A percentile compares a stretch with the other conserved stretches of the same genome.
Conservation (phyloP, 2,113 vertebrate species). For the Deroptyus accipitrinus region DNA sequence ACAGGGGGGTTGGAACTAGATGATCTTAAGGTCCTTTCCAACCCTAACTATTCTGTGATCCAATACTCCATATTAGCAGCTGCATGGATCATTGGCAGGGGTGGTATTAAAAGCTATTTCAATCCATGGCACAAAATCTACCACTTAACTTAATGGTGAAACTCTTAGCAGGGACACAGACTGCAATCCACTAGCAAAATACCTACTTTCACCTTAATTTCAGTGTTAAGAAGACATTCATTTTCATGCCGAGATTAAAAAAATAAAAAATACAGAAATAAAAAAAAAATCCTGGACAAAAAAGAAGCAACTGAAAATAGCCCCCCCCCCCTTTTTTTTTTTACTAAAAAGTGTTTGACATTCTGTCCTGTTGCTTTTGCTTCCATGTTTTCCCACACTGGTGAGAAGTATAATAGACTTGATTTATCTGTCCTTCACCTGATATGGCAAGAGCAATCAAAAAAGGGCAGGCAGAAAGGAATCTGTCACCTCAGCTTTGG, state of each 20-base stretch:
- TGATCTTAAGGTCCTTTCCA: no score
- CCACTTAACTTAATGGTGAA: not conserved
- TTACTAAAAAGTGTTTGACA: not conserved
- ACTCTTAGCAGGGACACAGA: not conserved
- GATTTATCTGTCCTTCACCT: not conserved
- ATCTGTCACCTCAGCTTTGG: not conserved
- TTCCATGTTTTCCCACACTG: not conserved
- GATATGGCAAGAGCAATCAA: not conserved
- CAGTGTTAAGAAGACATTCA: not conserved
- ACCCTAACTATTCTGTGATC: no score
- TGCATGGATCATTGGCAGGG: not conserved
- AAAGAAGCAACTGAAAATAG: not conserved
- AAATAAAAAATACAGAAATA: not conserved
- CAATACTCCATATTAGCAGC: not conserved
- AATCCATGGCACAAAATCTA: not conserved
- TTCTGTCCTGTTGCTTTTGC: not conserved
- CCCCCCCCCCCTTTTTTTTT: not conserved
- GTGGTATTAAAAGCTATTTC: not conserved
- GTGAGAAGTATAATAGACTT: no score
- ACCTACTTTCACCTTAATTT: not conserved
- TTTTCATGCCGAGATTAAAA: not conserved
- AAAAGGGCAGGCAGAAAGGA: not conserved
- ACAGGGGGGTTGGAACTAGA: no score
- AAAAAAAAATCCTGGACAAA: not conserved
- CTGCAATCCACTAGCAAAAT: not conserved